These are phyloP conservation scores for Trematocara marginatum DNA, from an alignment of 2,113 vertebrate genomes.

Conservation along the genomic window DNA sequence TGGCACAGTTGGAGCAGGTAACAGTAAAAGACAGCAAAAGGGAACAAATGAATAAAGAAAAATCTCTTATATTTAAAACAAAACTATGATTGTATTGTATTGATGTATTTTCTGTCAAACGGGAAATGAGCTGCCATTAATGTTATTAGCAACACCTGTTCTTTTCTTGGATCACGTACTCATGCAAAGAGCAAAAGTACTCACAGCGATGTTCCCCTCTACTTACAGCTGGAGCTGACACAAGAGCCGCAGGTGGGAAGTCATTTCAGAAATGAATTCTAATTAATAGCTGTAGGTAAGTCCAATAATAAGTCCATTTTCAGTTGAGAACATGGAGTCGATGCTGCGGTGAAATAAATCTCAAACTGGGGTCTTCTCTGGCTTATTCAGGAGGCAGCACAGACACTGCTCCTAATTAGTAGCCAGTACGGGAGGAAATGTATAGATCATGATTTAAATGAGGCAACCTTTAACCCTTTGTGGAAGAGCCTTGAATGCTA, in stretches of 20 bases:
- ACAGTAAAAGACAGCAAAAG: background rate
- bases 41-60: background rate
- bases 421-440: background rate
- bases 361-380: background rate
- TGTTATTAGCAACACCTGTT: conserved; percentile 38
- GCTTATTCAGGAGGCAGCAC: background rate
- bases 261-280: conserved; percentile 18
- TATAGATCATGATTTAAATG: background rate
- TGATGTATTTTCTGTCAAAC: background rate
- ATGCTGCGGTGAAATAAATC: background rate
- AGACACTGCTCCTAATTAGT: background rate
- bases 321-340: background rate
- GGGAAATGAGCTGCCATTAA: background rate
- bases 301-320: conserved; percentile 33
- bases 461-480: background rate
- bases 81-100: background rate
- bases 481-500: background rate
- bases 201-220: background rate
- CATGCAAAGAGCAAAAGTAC: background rate
- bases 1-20: background rate
- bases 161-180: background rate
- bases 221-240: conserved; percentile 11
- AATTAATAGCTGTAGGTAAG: conserved; percentile 40
- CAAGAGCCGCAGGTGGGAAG: conserved; percentile 30
- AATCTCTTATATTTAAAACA: background rate